A percentile compares a stretch with the other conserved stretches of the same genome.
phyloP scores from a whole-genome alignment of 53 echinoderm and acorn worm genomes.

The Apostichopus leukothele region DNA sequence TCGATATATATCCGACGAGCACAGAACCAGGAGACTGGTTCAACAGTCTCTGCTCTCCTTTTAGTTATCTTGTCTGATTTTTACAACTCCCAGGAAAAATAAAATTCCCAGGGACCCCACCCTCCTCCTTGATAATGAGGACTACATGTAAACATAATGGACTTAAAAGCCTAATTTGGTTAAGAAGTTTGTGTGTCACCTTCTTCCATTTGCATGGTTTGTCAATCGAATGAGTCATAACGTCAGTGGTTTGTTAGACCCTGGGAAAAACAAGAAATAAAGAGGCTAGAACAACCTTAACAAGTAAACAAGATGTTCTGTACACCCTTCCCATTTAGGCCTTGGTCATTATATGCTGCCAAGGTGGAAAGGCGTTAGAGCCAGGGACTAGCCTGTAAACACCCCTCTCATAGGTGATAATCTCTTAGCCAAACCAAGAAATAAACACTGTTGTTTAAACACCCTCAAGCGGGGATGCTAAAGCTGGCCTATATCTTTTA shows the following conservation, averaged over 20 bases:
- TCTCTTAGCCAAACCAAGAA: constrained; percentile 26
- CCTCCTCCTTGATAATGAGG: neutral
- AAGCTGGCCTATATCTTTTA: neutral
- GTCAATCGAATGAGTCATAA: neutral
- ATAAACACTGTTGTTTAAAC: constrained; percentile 5
- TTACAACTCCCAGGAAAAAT: no score
- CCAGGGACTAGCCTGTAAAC: neutral
- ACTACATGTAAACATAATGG: neutral
- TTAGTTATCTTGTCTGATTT: no score
- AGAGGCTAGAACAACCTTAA: no score
- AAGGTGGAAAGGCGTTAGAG: neutral
- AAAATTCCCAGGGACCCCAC: neutral
- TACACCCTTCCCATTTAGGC: no score
- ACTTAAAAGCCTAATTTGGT: neutral
- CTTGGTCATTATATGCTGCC: no score
- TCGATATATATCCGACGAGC: no score
- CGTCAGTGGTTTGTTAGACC: neutral
- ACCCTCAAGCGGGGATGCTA: neutral
- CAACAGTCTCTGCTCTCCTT: no score
- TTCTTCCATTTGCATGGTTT: neutral
- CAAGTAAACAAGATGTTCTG: no score
- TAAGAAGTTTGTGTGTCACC: neutral
- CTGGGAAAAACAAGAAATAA: neutral
- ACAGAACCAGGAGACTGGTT: no score
- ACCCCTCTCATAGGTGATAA: constrained; percentile 4